These are phyloP conservation scores for Desmodus rotundus DNA, from an alignment of 2,113 vertebrate genomes.

Conservation along the genomic window DNA sequence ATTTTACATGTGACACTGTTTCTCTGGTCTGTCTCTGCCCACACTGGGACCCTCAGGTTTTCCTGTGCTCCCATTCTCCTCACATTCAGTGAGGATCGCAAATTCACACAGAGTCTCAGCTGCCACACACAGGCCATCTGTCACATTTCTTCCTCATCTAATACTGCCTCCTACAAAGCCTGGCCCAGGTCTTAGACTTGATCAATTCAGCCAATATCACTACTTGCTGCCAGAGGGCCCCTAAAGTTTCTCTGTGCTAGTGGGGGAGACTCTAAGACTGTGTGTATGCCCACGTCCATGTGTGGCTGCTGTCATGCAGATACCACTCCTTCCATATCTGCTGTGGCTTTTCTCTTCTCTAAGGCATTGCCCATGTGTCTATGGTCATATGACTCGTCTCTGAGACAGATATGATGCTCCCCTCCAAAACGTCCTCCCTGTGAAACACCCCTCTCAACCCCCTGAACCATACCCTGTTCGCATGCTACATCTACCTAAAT, in stretches of 20 bases:
- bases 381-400: too few species aligned
- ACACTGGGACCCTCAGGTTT: neutral
- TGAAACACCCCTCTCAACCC: neutral
- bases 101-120: neutral
- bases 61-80: neutral
- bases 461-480: neutral
- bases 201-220: neutral
- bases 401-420: neutral
- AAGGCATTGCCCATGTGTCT: neutral
- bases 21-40: neutral
- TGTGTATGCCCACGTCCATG: neutral
- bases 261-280: neutral
- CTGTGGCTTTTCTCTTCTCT: neutral
- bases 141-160: neutral
- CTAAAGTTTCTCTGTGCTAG: neutral
- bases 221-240: neutral
- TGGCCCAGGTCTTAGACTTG: neutral
- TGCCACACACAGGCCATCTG: neutral
- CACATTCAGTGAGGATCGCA: neutral
- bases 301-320: neutral
- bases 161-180: neutral
- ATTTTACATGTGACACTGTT: neutral
- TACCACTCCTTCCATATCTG: neutral
- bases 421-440: neutral
- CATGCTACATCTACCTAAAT: neutral